Base-by-base conservation (phyloP, 2,888 invertebrate species). In the Pogonocherus hispidulus region DNA sequence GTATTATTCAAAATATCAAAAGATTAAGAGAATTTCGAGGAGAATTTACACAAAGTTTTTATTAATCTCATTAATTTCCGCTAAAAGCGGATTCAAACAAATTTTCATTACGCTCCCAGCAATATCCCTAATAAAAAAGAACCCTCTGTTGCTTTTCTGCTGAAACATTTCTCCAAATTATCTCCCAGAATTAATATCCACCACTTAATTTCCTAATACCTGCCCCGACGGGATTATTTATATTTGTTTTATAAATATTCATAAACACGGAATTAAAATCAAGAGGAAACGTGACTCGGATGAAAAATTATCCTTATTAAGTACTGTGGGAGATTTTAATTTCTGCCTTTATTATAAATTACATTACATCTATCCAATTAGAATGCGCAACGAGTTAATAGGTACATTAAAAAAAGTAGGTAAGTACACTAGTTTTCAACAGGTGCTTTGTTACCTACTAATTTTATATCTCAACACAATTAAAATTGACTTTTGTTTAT, bases 241-340 rank as follows among this genome's bases (percentile, higher is more conserved):
- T 41, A 16, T 41, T 41, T 41, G 41, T 41, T 41, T 41, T 41
- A 41, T 41, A 41, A 41, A 41, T 41, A 41, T 41, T 41, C 41
- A 41, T 41, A 41, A 41, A 41, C 41, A 41, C 14, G 41, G 41
- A 41, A 41, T 41, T 41, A 41, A 41, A 41, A 41, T 14, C 16
- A n/a, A 4, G 41, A 2, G 41, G 5, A 16, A 3, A 8, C 27
- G 14, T n/a, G 14, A 1, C 41, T 3, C 4, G 16, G 14, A n/a
- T 5, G 41, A 41, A 9, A 41, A 41, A 41, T 41, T 41, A 41
- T 41, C 41, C 41, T 14, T 41, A 14, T 41, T 32, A 32, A 8
- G 32, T 32, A 14, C n/a, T n/a, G n/a, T 3, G 0, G 5, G 41
- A 41, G n/a, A 41, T 41, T 9, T 41, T 41, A 41, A 41, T 41